Base-by-base conservation (phyloP, 2,113 vertebrate genomes). In the Tricholaema leucomelas region DNA sequence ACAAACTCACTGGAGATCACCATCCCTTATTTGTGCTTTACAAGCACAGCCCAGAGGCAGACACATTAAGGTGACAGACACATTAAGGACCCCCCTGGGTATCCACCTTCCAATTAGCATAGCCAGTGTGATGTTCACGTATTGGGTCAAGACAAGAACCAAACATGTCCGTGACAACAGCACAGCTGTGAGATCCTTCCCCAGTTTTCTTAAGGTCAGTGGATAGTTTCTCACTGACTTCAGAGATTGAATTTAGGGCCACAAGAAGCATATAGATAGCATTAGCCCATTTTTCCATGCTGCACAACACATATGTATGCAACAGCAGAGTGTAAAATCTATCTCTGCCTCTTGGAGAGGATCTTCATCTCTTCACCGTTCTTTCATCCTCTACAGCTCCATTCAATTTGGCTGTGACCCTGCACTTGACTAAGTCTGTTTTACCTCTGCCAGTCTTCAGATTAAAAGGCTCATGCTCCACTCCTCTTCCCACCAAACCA, bases 1-100 rank as follows among this genome's bases (percentile, higher is more conserved):
- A 0, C 0, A 1, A 80, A 60, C 4, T 5, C 44, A 3, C 24
- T 1, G 0, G 15, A 46, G 23, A 75, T 20, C 42, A 48, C 8
- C 80, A 35, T 69, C 91, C n/a, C 71, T n/a, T 64, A 21, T 6
- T 18, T 24, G 20, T 1, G 4, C 50, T 44, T 20, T 33, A 6
- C 28, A 14, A 80, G 50, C 77, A 69, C 52, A 44, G 38, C 50
- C 42, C 0, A 30, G 33, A 74, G 20, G 10, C 8, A 30, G 12
- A n/a, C n/a, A n/a, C n/a, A n/a, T n/a, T n/a, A n/a, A 2, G 16
- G 69, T 38, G 66, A 87, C 35, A 56, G 88, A 61, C 4, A 0
- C 19, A 1, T 54, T 76, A 28, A 70, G 55, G 75, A 42, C 5
- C 10, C 79, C 9, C 36, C 6, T 1, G 76, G 76, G 80, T 8